Conservation (phyloP, 35 echinoderm and acorn worm genomes). For the Stichopus chloronotus region DNA sequence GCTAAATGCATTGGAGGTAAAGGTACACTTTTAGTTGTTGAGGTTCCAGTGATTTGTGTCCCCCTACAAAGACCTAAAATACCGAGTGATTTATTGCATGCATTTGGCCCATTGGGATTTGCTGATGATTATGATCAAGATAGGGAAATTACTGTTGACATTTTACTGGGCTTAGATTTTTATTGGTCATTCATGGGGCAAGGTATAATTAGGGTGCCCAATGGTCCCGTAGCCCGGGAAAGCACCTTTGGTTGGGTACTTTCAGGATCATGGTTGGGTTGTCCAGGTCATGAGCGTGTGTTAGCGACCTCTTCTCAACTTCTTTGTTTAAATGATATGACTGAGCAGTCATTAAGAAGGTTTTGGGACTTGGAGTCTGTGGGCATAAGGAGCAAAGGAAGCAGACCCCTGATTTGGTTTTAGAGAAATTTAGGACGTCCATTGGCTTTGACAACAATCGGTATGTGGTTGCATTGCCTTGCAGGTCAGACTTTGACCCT, state of each 20-base stretch:
- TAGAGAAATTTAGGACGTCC: conserved; percentile 20
- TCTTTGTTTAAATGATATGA: conserved; percentile 45
- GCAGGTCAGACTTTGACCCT: conserved; percentile 30
- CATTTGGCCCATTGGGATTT: background rate
- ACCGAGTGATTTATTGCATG: background rate
- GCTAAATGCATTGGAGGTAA: conserved; percentile 11
- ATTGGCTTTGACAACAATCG: conserved; percentile 20
- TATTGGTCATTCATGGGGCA: conserved; percentile 29
- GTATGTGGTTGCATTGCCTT: conserved; percentile 45
- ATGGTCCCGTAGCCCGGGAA: conserved; percentile 13
- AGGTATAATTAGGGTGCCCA: background rate
- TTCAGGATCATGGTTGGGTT: conserved; percentile 18
- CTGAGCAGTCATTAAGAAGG: background rate
- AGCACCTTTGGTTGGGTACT: conserved; percentile 44
- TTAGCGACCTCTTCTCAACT: conserved; percentile 19
- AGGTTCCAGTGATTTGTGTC: conserved; percentile 36
- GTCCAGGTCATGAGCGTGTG: background rate
- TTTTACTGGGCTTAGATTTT: conserved; percentile 7
- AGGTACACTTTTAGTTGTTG: conserved; percentile 5
- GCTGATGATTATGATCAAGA: conserved; percentile 30
- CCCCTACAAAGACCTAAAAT: conserved; percentile 18
- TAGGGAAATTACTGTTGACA: conserved; percentile 9
- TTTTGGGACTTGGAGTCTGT: conserved; percentile 39
- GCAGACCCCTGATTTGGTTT: background rate
- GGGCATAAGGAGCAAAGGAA: conserved; percentile 15